Percentiles rank a stretch among this genome's conserved stretches.
Conservation (phyloP, 1,140 invertebrate genomes). For the Solenopsis fugax region DNA sequence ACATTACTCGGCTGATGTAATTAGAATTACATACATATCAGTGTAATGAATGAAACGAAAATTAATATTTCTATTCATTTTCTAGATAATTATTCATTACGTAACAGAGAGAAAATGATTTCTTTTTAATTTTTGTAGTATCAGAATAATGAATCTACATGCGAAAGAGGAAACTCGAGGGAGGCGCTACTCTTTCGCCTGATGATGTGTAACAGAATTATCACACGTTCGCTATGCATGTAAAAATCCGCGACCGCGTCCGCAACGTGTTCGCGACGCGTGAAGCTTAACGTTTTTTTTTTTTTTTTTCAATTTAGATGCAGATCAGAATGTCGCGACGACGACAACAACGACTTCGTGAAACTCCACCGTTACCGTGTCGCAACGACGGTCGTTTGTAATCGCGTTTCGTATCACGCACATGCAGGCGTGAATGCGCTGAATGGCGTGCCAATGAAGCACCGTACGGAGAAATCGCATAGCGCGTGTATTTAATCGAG, state of each 20-base stretch:
- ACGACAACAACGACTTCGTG: constrained; percentile 12
- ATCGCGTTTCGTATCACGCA: constrained; percentile 60
- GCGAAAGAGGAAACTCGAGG: neutral
- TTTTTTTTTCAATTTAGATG: constrained; percentile 70
- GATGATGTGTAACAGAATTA: constrained; percentile 48
- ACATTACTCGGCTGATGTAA: neutral
- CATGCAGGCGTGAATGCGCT: neutral
- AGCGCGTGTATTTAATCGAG: constrained; percentile 20
- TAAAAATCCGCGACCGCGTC: neutral
- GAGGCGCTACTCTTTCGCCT: constrained; percentile 2
- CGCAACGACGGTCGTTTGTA: constrained; percentile 28
- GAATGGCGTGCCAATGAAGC: constrained; percentile 43
- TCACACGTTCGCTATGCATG: neutral
- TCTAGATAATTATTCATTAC: neutral
- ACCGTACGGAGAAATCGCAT: constrained; percentile 15
- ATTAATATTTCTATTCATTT: neutral
- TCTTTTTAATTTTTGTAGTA: neutral
- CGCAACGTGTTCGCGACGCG: constrained; percentile 40
- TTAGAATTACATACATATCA: neutral
- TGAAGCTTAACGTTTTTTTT: constrained; percentile 61
- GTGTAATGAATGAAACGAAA: neutral
- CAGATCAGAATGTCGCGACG: constrained; percentile 61
- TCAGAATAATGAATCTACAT: constrained; percentile 1
- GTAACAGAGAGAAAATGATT: neutral
- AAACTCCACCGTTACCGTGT: constrained; percentile 32